phyloP scores from a whole-genome alignment of 2,797 vertebrate species.

The Anguilla anguilla region DNA sequence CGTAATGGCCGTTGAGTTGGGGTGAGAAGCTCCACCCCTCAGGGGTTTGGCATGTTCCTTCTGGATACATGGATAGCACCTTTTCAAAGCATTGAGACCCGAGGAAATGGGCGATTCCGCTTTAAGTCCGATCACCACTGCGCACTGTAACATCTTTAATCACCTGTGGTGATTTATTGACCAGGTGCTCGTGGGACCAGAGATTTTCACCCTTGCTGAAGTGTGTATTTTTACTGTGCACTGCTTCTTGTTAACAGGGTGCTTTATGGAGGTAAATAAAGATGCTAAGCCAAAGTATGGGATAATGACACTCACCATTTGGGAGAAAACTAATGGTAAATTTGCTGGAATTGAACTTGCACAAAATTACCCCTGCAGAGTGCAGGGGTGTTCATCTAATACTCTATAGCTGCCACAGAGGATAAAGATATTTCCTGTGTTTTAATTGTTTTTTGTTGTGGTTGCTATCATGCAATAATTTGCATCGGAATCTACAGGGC shows the following conservation, averaged over 20 bases:
- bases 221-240: conserved; percentile 61
- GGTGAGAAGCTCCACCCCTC: background rate
- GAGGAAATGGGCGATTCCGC: background rate
- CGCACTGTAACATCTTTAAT: conserved; percentile 7
- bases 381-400: conserved; percentile 44
- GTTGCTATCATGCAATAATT: conserved; percentile 41
- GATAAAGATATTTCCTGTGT: conserved; percentile 37
- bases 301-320: conserved; percentile 55
- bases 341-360: conserved; percentile 65
- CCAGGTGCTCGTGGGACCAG: conserved; percentile 12
- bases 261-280: conserved; percentile 56
- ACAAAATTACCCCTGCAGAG: conserved; percentile 63
- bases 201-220: conserved; percentile 38
- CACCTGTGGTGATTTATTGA: conserved; percentile 5
- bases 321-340: conserved; percentile 52
- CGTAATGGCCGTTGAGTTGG: background rate
- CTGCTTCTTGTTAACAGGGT: conserved; percentile 57
- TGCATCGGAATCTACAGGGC: conserved; percentile 41
- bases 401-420: conserved; percentile 44
- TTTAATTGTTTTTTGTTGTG: conserved; percentile 41
- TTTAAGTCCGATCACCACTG: background rate
- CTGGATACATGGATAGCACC: background rate
- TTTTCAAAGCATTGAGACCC: background rate
- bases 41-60: background rate
- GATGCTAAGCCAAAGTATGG: conserved; percentile 69